Conservation (phyloP, 2,113 vertebrate species). For the Stomatorhinus ivindoensis region DNA sequence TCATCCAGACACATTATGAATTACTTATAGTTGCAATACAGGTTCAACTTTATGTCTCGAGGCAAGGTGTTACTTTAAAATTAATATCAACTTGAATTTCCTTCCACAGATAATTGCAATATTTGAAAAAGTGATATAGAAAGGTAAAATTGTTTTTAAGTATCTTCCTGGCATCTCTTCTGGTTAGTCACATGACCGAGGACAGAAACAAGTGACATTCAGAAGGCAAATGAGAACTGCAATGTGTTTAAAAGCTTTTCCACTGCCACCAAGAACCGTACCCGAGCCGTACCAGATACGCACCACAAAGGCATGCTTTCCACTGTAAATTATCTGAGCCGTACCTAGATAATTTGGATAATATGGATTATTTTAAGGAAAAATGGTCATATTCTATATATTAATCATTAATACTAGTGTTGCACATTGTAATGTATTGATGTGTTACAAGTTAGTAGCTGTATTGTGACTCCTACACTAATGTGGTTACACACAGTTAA, state of each 20-base stretch:
- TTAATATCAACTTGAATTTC: neutral
- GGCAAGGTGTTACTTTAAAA: neutral
- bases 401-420: neutral
- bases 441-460: neutral
- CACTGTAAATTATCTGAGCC: too few species aligned
- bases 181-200: neutral
- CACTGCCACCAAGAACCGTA: neutral
- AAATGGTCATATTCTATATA: neutral
- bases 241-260: neutral
- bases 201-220: neutral
- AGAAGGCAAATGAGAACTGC: neutral
- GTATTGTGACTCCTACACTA: neutral
- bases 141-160: neutral
- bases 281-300: too few species aligned
- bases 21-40: neutral
- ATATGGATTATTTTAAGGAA: neutral
- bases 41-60: neutral
- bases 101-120: neutral
- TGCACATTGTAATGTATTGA: neutral
- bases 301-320: too few species aligned
- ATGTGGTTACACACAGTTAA: neutral
- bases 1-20: neutral
- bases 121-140: neutral
- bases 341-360: too few species aligned
- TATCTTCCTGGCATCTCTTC: constrained; percentile 16